Evolutionary conservation across 2,888 invertebrate genomes (phyloP).

Genomic region (Dasypolia templi): DNA sequence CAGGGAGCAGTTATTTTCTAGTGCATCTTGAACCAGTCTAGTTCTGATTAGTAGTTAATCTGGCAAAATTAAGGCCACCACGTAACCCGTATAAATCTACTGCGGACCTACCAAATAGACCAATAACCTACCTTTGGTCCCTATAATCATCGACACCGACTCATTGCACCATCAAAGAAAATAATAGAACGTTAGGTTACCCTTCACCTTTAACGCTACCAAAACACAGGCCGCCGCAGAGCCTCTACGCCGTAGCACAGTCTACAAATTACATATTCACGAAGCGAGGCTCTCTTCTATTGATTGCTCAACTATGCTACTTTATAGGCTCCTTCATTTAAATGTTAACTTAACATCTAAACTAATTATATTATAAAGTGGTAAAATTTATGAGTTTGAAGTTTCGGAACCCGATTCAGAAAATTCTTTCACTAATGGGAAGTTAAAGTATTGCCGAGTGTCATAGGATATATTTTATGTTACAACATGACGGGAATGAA

Average conservation of each 20-base stretch:
- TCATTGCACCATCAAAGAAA: not conserved
- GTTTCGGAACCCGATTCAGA: not conserved
- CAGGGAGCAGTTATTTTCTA: too few relatives aligned
- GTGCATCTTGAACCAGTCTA: too few relatives aligned
- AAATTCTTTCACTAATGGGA: not conserved
- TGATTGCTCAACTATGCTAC: not conserved
- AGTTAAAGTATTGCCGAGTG: too few relatives aligned
- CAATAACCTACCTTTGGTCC: not conserved
- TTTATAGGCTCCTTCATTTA: not conserved
- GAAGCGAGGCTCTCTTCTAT: not conserved
- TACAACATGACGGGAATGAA: not conserved
- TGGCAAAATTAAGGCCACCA: too few relatives aligned
- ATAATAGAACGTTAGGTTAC: not conserved
- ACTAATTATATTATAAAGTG: not conserved
- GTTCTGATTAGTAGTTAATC: not conserved
- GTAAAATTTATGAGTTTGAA: not conserved
- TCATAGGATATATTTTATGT: not conserved
- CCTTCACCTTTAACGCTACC: not conserved
- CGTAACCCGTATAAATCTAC: not conserved
- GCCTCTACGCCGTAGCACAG: conserved; percentile 44
- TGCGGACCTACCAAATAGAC: not conserved
- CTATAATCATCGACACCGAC: not conserved
- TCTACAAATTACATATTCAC: conserved; percentile 8
- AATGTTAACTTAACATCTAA: not conserved
- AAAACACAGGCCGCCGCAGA: not conserved